Base-by-base conservation (phyloP, 2,113 vertebrate species). In the Tychaedon coryphoeus region DNA sequence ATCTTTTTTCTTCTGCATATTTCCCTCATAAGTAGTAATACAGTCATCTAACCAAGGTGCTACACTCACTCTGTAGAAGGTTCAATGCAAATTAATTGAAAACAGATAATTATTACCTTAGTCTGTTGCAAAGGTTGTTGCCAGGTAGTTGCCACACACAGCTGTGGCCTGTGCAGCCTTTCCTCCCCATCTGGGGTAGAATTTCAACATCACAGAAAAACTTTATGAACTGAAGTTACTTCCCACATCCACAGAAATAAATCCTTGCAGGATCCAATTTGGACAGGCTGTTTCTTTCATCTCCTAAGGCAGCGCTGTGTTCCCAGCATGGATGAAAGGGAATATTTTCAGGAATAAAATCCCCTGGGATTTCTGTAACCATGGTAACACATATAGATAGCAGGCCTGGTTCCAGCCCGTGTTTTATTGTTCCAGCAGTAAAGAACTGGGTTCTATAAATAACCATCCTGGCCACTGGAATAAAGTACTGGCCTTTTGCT, bases 1-100 rank as follows among this genome's bases (percentile, higher is more conserved):
- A 6, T 4, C 17, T 47, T 51, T 10, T 9, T 25, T 15, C 8
- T 56, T 81, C 31, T 50, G 15, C 16, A 0, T 28, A 10, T 10
- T 74, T 20, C 8, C 12, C 12, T 18, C 33, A 0, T 5, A 29
- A 88, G 50, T 7, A 58, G 47, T 3, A 38, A 12, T 0, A 19
- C 1, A 45, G 26, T 24, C 6, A 7, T 8, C 7, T 19, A 8
- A 58, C 5, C 6, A 12, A 12, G 1, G 0, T 7, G 10, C 16
- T 29, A 15, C 0, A 28, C 22, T 16, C 3, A 1, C 9, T 36
- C 28, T 34, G n/a, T 3, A 16, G 28, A 16, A 71, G 24, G 48
- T 2, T 57, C 31, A 34, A 1, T 1, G 12, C n/a, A 14, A 14
- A 28, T 20, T 16, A 50, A 57, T 2, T 14, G 31, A 14, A 50